These are phyloP conservation scores for Mormoops blainvillei DNA, from an alignment of 2,113 vertebrate genomes.

Conservation along the genomic window DNA sequence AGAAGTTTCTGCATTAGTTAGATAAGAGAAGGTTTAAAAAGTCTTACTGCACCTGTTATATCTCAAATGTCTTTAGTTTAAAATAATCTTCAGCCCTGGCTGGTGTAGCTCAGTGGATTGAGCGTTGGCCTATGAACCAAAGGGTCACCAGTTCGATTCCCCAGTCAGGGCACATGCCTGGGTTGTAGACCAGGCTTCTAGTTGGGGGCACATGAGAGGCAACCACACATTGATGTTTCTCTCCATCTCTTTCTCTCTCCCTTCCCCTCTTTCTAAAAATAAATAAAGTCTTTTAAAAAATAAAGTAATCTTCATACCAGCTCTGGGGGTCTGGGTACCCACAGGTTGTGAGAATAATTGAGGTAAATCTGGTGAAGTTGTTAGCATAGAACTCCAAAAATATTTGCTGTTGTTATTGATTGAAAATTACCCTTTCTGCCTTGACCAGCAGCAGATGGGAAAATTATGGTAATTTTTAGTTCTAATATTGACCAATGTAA, in stretches of 20 bases:
- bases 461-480: background rate
- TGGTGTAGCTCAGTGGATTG: too few species aligned
- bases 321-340: background rate
- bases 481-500: background rate
- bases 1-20: background rate
- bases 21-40: background rate
- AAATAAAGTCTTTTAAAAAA: too few species aligned
- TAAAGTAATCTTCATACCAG: background rate
- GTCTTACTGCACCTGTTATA: background rate
- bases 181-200: too few species aligned
- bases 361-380: background rate
- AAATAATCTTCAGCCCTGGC: constrained; percentile 11
- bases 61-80: background rate
- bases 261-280: too few species aligned
- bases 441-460: background rate
- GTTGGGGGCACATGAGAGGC: too few species aligned
- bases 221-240: too few species aligned
- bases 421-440: background rate
- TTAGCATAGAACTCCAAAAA: background rate
- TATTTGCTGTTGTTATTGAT: background rate
- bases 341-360: background rate
- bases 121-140: too few species aligned
- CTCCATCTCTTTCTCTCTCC: too few species aligned
- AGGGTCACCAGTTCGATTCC: too few species aligned
- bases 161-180: too few species aligned